phyloP scores from a whole-genome alignment of 2,888 invertebrate genomes.

The Netelia inedita region DNA sequence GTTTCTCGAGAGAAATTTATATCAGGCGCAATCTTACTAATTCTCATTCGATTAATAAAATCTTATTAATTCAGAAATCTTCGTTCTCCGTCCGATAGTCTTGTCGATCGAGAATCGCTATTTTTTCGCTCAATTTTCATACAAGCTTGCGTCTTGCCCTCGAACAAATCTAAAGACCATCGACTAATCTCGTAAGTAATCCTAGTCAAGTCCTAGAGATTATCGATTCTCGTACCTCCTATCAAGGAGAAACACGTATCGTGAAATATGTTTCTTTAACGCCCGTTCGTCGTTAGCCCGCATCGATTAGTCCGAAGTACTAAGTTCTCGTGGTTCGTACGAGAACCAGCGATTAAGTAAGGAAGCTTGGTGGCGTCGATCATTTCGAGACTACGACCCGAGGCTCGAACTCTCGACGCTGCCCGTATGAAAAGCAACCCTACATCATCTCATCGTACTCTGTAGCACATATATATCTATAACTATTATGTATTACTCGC shows the following conservation, averaged over 20 bases:
- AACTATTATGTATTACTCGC: not conserved
- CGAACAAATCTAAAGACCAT: not conserved
- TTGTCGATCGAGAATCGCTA: no score
- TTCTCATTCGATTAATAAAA: no score
- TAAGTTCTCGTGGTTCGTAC: no score
- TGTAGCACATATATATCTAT: not conserved
- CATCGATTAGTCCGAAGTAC: not conserved
- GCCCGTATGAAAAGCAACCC: not conserved
- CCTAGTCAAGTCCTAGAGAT: not conserved
- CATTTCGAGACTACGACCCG: slow-evolving; percentile 1
- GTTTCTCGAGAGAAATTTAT: no score
- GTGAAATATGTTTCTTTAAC: not conserved
- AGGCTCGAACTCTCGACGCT: not conserved
- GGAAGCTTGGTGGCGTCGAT: slow-evolving; percentile 29
- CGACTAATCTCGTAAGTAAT: not conserved
- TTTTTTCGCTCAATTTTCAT: no score
- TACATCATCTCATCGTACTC: not conserved
- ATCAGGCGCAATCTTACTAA: no score
- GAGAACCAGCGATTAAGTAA: not conserved
- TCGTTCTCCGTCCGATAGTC: no score
- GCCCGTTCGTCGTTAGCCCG: not conserved
- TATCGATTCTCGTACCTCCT: not conserved
- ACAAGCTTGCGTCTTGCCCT: not conserved
- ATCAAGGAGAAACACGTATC: not conserved
- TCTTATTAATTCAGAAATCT: no score